These are phyloP conservation scores for Limosa lapponica DNA, from an alignment of 2,797 vertebrate genomes.

Conservation along the genomic window DNA sequence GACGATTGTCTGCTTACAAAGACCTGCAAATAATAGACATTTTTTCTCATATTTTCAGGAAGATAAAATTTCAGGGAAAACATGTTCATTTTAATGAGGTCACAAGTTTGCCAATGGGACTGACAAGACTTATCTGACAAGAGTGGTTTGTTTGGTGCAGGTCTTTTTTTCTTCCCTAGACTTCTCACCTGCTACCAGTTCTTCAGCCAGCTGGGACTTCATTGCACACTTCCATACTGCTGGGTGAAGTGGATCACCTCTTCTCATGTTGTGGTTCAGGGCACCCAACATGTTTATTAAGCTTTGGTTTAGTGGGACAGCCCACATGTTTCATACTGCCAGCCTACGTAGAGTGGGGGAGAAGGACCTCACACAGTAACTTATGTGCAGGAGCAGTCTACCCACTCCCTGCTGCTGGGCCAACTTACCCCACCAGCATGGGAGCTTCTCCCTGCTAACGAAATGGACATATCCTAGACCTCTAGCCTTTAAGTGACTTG, in stretches of 20 bases:
- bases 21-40: not conserved
- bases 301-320: not conserved
- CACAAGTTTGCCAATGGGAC: not conserved
- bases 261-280: not conserved
- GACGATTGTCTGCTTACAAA: not conserved
- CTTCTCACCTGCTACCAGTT: not conserved
- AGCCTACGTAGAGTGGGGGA: rapidly evolving
- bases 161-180: not conserved
- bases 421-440: not conserved
- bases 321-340: rapidly evolving
- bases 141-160: not conserved
- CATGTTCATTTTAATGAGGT: not conserved
- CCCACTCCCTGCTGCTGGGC: not conserved
- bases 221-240: not conserved
- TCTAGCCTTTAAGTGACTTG: not conserved
- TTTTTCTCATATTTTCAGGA: not conserved
- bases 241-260: not conserved
- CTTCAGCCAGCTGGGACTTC: not conserved
- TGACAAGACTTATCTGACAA: not conserved
- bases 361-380: not conserved
- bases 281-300: not conserved
- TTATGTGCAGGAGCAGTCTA: not conserved
- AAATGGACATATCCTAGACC: not conserved
- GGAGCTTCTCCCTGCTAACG: not conserved
- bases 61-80: not conserved